Conservation (phyloP, 2,888 invertebrate genomes). For the Pyrgus malvae region DNA sequence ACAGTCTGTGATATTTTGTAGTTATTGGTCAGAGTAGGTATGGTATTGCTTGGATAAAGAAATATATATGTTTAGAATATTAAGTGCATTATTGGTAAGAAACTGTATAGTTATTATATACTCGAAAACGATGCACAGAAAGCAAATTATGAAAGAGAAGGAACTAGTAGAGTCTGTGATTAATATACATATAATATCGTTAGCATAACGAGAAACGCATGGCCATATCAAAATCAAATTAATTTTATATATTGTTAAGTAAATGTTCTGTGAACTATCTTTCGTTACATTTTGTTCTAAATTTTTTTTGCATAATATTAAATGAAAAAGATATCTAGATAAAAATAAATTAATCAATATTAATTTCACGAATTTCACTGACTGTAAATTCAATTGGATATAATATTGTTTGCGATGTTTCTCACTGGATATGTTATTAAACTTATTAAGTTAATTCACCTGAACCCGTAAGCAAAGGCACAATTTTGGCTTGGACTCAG, state of each 20-base stretch:
- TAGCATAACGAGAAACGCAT: constrained; percentile 68
- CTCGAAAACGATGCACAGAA: constrained; percentile 61
- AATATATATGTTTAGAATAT: constrained; percentile 73
- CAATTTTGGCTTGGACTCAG: constrained; percentile 11
- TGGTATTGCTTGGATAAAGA: constrained; percentile 78
- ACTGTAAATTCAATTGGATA: background rate
- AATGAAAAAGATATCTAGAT: constrained; percentile 13
- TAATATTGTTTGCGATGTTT: background rate
- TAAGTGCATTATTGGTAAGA: constrained; percentile 76
- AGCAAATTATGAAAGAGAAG: constrained; percentile 59
- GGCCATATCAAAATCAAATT: constrained; percentile 78
- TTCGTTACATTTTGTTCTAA: constrained; percentile 46
- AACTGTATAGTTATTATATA: constrained; percentile 70
- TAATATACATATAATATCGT: constrained; percentile 72
- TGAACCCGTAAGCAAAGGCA: background rate
- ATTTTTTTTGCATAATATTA: constrained; percentile 54
- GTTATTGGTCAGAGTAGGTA: constrained; percentile 78
- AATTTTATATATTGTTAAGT: constrained; percentile 67
- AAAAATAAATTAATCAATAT: constrained; percentile 12
- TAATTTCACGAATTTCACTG: background rate
- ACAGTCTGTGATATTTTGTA: constrained; percentile 82
- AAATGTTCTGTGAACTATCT: constrained; percentile 42
- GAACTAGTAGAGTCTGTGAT: constrained; percentile 75
- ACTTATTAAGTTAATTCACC: too few relatives aligned
- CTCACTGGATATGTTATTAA: background rate